A percentile compares a stretch with the other conserved stretches of the same genome.
Conservation (phyloP, 2,797 vertebrate genomes). For the Lerista edwardsae region DNA sequence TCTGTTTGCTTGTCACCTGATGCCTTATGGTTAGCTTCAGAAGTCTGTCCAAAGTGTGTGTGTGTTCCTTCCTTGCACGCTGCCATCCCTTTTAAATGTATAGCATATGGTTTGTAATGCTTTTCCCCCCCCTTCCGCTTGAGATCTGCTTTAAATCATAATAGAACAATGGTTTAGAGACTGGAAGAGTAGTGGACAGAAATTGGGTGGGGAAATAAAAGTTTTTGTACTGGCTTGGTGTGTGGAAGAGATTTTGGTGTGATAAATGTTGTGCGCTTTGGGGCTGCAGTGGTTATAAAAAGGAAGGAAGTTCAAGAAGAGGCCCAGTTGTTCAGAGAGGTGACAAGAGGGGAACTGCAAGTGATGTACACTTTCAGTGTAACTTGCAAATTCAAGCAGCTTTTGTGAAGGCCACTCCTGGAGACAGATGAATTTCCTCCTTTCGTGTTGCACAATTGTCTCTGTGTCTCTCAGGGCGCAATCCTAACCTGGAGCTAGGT, state of each 20-base stretch:
- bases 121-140: neutral
- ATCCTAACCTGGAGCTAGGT: no score
- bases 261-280: fast-evolving
- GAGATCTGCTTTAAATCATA: neutral
- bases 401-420: neutral
- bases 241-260: conserved; percentile 18
- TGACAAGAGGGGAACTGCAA: neutral
- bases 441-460: neutral
- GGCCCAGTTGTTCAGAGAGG: neutral
- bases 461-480: neutral
- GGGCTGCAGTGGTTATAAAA: neutral
- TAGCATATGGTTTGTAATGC: neutral
- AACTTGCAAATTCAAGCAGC: neutral
- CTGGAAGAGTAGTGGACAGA: neutral
- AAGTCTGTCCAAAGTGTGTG: conserved; percentile 63
- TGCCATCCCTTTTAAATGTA: conserved; percentile 20
- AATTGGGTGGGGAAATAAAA: neutral
- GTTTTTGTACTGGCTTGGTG: neutral
- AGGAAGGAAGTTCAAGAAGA: conserved; percentile 21
- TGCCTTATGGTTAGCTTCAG: conserved; percentile 43
- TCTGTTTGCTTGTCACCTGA: conserved; percentile 12
- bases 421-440: neutral
- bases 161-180: neutral
- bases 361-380: neutral
- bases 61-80: conserved; percentile 15